These are phyloP conservation scores for Crepidodera aurea DNA, from an alignment of 2,888 invertebrate genomes.

Conservation along the genomic window DNA sequence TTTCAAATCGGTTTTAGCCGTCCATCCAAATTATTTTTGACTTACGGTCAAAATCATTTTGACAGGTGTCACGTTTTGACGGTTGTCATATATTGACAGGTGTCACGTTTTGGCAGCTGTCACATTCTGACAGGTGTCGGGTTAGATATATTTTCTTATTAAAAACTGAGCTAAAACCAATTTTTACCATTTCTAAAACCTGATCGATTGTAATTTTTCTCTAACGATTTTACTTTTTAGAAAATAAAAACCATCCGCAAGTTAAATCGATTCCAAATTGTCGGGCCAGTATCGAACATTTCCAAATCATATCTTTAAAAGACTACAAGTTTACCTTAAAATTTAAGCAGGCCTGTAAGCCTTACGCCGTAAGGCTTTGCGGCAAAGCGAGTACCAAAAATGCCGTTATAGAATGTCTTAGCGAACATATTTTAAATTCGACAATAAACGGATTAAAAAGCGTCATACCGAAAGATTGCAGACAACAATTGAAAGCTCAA, in stretches of 20 bases:
- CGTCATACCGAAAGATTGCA: constrained; percentile 85
- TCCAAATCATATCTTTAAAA: constrained; percentile 92
- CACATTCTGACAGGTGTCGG: no score
- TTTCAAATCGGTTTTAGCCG: no score
- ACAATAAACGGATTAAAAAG: constrained; percentile 79
- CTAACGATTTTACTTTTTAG: neutral
- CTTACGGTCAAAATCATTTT: no score
- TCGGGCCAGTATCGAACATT: constrained; percentile 93
- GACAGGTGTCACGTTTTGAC: no score
- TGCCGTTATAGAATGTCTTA: constrained; percentile 86
- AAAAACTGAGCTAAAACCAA: neutral
- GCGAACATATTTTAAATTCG: constrained; percentile 90
- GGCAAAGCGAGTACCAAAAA: constrained; percentile 76
- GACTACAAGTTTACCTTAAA: constrained; percentile 93
- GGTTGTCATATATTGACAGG: no score
- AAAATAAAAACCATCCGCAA: constrained; percentile 86
- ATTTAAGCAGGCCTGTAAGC: constrained; percentile 93
- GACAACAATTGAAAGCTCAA: constrained; percentile 90
- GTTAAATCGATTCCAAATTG: constrained; percentile 84
- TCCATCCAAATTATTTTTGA: constrained; percentile 68
- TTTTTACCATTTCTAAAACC: no score
- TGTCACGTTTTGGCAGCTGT: no score
- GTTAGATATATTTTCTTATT: no score
- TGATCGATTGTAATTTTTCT: no score
- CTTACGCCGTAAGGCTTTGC: constrained; percentile 76